A percentile compares a stretch with the other conserved stretches of the same genome.
phyloP scores from a whole-genome alignment of 1,140 invertebrate genomes.

The Riptortus pedestris region DNA sequence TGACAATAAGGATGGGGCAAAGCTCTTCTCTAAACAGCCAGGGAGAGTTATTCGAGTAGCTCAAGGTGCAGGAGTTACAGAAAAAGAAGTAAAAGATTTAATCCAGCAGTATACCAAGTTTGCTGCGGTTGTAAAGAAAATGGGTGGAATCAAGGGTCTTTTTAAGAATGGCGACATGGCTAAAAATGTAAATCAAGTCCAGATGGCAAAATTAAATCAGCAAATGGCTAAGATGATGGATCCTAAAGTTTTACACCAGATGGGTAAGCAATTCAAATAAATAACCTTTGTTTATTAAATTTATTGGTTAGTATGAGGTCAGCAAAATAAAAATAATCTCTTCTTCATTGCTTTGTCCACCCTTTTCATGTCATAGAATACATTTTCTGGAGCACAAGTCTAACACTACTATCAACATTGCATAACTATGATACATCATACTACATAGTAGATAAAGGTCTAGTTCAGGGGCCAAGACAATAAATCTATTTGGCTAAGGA shows the following conservation, averaged over 20 bases:
- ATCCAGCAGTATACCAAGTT: conserved; percentile 99
- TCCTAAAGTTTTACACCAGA: conserved; percentile 89
- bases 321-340: too few relatives aligned
- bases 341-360: too few relatives aligned
- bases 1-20: conserved; percentile 92
- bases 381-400: too few relatives aligned
- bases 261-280: conserved; percentile 50
- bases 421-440: too few relatives aligned
- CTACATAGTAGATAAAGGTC: too few relatives aligned
- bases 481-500: too few relatives aligned
- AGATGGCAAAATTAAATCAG: conserved; percentile 98
- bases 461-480: too few relatives aligned
- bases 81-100: conserved; percentile 94
- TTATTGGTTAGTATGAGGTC: too few relatives aligned
- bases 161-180: conserved; percentile 98
- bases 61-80: conserved; percentile 86
- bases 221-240: conserved; percentile 99
- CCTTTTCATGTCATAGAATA: too few relatives aligned
- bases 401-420: too few relatives aligned
- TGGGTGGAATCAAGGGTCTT: conserved; percentile 98
- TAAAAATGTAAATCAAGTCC: conserved; percentile 95
- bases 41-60: conserved; percentile 80
- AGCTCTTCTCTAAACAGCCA: conserved; percentile 89
- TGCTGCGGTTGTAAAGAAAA: conserved; percentile 98
- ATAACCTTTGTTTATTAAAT: not conserved